Percentiles rank a stretch among this genome's conserved stretches.
Evolutionary conservation across 2,888 invertebrate species (phyloP).

Genomic region (Meganola albula): DNA sequence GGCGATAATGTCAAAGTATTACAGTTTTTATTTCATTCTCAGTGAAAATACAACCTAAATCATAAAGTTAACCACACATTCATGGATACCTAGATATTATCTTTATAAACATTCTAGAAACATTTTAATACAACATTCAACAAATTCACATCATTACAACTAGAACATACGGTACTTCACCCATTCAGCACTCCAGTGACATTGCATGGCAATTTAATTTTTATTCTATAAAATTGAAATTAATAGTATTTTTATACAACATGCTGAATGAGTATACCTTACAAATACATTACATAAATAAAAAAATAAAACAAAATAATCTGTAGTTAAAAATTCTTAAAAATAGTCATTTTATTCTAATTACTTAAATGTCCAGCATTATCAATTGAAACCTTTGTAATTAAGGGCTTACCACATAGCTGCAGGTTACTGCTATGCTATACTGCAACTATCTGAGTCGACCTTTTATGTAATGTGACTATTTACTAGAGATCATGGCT

Average conservation of each 20-base stretch:
- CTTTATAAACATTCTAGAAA: conserved; percentile 17
- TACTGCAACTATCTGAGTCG: too few relatives aligned
- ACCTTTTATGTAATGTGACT: too few relatives aligned
- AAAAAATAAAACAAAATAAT: conserved; percentile 27
- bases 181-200: conserved; percentile 24
- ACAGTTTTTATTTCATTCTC: too few relatives aligned
- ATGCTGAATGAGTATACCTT: conserved; percentile 27
- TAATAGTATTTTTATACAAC: conserved; percentile 6
- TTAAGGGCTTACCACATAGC: too few relatives aligned
- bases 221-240: conserved; percentile 3
- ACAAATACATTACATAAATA: conserved; percentile 14
- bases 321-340: conserved; percentile 27
- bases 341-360: conserved; percentile 23
- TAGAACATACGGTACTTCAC: conserved; percentile 19
- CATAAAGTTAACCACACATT: conserved; percentile 17
- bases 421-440: too few relatives aligned
- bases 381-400: too few relatives aligned
- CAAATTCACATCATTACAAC: conserved; percentile 21
- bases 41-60: conserved; percentile 21
- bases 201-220: too few relatives aligned
- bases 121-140: conserved; percentile 25
- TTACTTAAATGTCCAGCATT: conserved; percentile 30
- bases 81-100: conserved; percentile 16
- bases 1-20: too few relatives aligned
- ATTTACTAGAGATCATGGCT: too few relatives aligned